phyloP scores from a whole-genome alignment of 2,113 vertebrate genomes.

The Pseudolaguvia tuberculata region DNA sequence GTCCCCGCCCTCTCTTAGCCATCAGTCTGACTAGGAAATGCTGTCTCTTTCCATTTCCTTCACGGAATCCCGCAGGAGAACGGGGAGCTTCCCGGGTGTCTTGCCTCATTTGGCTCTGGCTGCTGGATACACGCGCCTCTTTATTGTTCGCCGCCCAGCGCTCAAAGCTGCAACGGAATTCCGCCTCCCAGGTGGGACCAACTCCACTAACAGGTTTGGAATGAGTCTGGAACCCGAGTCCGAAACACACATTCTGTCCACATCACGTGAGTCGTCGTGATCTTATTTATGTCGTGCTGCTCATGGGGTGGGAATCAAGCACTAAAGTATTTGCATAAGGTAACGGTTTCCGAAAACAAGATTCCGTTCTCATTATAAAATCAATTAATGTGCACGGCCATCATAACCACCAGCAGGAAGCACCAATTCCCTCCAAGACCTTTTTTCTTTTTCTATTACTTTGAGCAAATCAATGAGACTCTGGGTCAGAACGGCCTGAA shows the following conservation, averaged over 20 bases:
- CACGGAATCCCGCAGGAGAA: slow-evolving; percentile 39
- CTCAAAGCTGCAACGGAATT: slow-evolving; percentile 47
- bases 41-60: slow-evolving; percentile 39
- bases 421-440: slow-evolving; percentile 10
- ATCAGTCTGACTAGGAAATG: slow-evolving; percentile 32
- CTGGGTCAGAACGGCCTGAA: background rate
- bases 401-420: slow-evolving; percentile 18
- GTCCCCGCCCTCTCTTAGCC: slow-evolving; percentile 45
- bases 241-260: slow-evolving; percentile 6
- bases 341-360: background rate
- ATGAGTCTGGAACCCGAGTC: slow-evolving; percentile 41
- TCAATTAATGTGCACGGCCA: slow-evolving; percentile 12
- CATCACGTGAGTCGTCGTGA: background rate
- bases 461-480: slow-evolving; percentile 23
- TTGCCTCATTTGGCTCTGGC: slow-evolving; percentile 65
- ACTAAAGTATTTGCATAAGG: background rate
- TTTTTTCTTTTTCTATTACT: slow-evolving; percentile 20
- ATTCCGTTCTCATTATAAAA: slow-evolving; percentile 17
- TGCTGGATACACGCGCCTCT: slow-evolving; percentile 57
- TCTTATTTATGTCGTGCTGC: slow-evolving; percentile 2
- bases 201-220: slow-evolving; percentile 49
- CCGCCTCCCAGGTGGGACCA: slow-evolving; percentile 43
- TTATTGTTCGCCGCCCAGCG: slow-evolving; percentile 47
- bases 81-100: slow-evolving; percentile 55
- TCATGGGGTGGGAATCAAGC: background rate